These are phyloP conservation scores for Bombyx huttoni DNA, from an alignment of 2,888 invertebrate species.

Conservation along the genomic window DNA sequence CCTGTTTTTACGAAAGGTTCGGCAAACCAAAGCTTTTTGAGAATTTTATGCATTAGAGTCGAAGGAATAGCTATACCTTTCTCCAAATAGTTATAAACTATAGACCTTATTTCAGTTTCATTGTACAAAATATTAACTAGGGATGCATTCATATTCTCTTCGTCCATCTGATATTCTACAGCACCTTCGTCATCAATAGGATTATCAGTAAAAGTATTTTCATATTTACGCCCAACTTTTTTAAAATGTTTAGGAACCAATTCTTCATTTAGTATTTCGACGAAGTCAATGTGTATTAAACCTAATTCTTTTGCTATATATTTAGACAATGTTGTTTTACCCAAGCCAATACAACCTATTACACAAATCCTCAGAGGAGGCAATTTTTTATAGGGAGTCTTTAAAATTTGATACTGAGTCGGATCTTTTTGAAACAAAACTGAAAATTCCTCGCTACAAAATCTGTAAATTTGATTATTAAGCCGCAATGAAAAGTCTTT, in stretches of 20 bases:
- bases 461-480: slow-evolving; percentile 66
- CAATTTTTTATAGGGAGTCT: slow-evolving; percentile 44
- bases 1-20: slow-evolving; percentile 60
- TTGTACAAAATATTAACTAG: slow-evolving; percentile 35
- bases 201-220: slow-evolving; percentile 45
- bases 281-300: slow-evolving; percentile 63
- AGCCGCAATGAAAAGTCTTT: slow-evolving; percentile 63
- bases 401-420: slow-evolving; percentile 53
- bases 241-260: slow-evolving; percentile 53
- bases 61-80: slow-evolving; percentile 55
- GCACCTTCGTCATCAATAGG: slow-evolving; percentile 40
- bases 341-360: slow-evolving; percentile 67
- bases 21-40: slow-evolving; percentile 66
- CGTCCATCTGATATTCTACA: slow-evolving; percentile 42
- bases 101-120: slow-evolving; percentile 42
- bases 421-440: slow-evolving; percentile 64
- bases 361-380: slow-evolving; percentile 73
- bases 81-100: slow-evolving; percentile 62
- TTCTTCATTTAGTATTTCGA: slow-evolving; percentile 36
- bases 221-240: slow-evolving; percentile 51
- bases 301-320: slow-evolving; percentile 69
- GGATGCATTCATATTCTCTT: slow-evolving; percentile 36
- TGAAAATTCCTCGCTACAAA: slow-evolving; percentile 59
- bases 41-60: slow-evolving; percentile 45
- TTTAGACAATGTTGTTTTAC: slow-evolving; percentile 64